Percentiles rank a stretch among this genome's conserved stretches.
Evolutionary conservation across 2,797 vertebrate species (phyloP).

Genomic region (Dermochelys coriacea): DNA sequence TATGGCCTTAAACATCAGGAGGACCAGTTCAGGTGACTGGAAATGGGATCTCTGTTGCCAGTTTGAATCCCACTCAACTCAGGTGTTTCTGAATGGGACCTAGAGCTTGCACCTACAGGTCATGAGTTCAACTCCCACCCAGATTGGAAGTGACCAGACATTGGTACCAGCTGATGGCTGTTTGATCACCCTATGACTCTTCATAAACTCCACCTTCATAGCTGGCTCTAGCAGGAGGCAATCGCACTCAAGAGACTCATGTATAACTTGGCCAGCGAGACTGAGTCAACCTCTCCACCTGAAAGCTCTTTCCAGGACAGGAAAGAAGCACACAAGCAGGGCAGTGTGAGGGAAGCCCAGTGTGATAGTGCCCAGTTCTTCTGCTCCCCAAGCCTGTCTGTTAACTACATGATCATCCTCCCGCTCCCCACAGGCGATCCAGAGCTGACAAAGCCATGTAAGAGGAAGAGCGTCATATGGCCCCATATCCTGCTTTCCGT

Average conservation of each 20-base stretch:
- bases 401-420: background rate
- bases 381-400: background rate
- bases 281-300: background rate
- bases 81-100: background rate
- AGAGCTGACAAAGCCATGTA: background rate
- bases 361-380: too few species aligned
- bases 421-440: background rate
- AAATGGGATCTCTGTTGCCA: background rate
- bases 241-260: background rate
- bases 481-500: background rate
- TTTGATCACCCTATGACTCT: background rate
- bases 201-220: background rate
- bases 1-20: background rate
- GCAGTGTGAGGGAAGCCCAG: background rate
- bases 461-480: background rate
- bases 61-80: background rate
- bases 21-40: background rate
- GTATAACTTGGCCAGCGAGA: background rate
- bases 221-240: background rate
- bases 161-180: too few species aligned
- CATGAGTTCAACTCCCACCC: background rate
- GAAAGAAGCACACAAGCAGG: background rate
- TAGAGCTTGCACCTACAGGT: background rate
- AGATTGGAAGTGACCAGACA: background rate
- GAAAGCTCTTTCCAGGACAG: background rate